These are phyloP conservation scores for Xyrichtys novacula DNA, from an alignment of 2,797 vertebrate species.

Conservation along the genomic window DNA sequence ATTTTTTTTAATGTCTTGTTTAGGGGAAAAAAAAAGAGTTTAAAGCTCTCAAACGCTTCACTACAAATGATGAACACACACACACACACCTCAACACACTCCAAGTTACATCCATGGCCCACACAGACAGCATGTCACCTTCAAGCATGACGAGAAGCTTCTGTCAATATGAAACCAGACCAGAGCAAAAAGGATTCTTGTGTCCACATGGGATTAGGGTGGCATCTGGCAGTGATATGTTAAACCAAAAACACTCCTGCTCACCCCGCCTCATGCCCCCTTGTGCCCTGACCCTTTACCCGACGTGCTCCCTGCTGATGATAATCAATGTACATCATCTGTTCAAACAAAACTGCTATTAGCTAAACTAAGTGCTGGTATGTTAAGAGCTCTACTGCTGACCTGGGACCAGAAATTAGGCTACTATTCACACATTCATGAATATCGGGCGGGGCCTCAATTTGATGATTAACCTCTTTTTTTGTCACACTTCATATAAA, in stretches of 20 bases:
- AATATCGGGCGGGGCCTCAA: too few relatives aligned
- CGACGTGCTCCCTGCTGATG: not conserved
- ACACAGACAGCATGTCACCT: conserved; percentile 8
- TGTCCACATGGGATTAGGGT: conserved; percentile 49
- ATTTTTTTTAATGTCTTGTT: too few relatives aligned
- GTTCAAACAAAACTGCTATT: conserved; percentile 30
- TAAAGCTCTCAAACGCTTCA: too few relatives aligned
- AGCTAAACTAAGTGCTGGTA: conserved; percentile 3
- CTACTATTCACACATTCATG: too few relatives aligned
- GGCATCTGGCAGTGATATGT: conserved; percentile 65
- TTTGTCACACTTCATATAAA: too few relatives aligned
- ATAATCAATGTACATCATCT: conserved; percentile 63
- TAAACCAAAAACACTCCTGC: conserved; percentile 49
- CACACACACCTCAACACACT: not conserved
- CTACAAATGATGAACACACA: conserved; percentile 10
- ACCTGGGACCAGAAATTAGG: not conserved
- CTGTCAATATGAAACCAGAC: conserved; percentile 58
- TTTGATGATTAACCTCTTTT: too few relatives aligned
- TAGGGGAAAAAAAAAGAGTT: too few relatives aligned
- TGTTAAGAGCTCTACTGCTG: conserved; percentile 18
- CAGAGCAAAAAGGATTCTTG: conserved; percentile 30
- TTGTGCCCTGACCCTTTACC: conserved; percentile 32
- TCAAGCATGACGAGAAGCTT: conserved; percentile 21
- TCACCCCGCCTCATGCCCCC: conserved; percentile 1
- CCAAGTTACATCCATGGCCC: not conserved